Evolutionary conservation across 2,113 vertebrate genomes (phyloP).

Genomic region (Nothocercus julius): DNA sequence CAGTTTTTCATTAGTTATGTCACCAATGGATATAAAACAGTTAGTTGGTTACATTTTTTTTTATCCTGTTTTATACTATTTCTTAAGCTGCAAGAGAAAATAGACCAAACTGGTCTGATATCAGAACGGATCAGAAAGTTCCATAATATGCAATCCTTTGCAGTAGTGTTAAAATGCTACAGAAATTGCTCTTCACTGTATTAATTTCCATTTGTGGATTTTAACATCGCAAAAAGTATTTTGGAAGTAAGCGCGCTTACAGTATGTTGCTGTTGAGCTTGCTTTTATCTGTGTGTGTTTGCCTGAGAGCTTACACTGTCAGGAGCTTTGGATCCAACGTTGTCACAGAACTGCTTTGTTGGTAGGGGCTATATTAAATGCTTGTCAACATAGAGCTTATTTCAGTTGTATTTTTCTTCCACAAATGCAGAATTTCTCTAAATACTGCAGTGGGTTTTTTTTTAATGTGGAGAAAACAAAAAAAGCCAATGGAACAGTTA

Average conservation of each 20-base stretch:
- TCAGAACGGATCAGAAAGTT: neutral
- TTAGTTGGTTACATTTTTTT: neutral
- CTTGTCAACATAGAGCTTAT: neutral
- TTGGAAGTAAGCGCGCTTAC: neutral
- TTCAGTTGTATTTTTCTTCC: neutral
- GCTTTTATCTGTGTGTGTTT: slow-evolving; percentile 6
- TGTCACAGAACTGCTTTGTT: neutral
- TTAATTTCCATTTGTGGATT: neutral
- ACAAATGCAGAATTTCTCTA: neutral
- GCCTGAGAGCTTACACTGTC: neutral
- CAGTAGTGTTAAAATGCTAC: neutral
- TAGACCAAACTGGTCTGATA: neutral
- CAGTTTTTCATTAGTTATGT: neutral
- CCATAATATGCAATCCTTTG: neutral
- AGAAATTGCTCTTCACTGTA: neutral
- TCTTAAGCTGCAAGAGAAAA: neutral
- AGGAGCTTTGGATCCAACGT: neutral
- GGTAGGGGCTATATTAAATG: neutral
- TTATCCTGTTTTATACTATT: neutral
- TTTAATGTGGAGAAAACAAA: neutral
- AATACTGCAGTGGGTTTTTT: neutral
- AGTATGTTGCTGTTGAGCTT: neutral
- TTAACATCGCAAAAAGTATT: neutral
- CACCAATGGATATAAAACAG: neutral
- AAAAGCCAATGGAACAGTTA: neutral